Evolutionary conservation across 2,797 vertebrate genomes (phyloP).

Genomic region (Odontamblyopus lacepedii): DNA sequence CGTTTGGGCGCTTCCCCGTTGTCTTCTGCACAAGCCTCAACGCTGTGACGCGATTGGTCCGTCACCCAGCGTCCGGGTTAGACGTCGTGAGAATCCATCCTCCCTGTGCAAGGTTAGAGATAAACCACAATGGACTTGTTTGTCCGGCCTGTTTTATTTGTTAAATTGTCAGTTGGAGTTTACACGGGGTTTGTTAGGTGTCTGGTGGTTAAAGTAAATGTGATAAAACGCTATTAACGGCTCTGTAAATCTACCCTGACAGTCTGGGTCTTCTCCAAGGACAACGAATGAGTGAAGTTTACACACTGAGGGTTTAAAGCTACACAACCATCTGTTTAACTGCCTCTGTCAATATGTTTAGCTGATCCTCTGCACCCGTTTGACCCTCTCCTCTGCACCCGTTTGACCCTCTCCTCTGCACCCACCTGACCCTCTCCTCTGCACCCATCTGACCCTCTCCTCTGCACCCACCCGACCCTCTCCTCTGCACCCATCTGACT

Average conservation of each 20-base stretch:
- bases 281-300: slow-evolving; percentile 24
- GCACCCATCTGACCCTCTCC: not conserved
- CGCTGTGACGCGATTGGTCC: no score
- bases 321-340: slow-evolving; percentile 15
- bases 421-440: slow-evolving; percentile 6
- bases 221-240: slow-evolving; percentile 22
- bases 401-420: slow-evolving; percentile 1
- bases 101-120: not conserved
- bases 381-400: not conserved
- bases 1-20: no score
- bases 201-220: slow-evolving; percentile 12
- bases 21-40: no score
- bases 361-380: slow-evolving; percentile 9
- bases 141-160: not conserved
- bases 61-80: no score
- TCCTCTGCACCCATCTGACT: slow-evolving; percentile 11
- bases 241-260: slow-evolving; percentile 1
- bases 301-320: slow-evolving; percentile 16
- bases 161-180: not conserved
- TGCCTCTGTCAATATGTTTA: slow-evolving; percentile 28
- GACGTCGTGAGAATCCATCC: no score
- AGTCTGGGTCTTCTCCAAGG: slow-evolving; percentile 28
- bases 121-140: not conserved
- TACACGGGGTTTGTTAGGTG: not conserved
- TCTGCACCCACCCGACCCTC: not conserved